Evolutionary conservation across 1,140 invertebrate species (phyloP).

Genomic region (Apis cerana): DNA sequence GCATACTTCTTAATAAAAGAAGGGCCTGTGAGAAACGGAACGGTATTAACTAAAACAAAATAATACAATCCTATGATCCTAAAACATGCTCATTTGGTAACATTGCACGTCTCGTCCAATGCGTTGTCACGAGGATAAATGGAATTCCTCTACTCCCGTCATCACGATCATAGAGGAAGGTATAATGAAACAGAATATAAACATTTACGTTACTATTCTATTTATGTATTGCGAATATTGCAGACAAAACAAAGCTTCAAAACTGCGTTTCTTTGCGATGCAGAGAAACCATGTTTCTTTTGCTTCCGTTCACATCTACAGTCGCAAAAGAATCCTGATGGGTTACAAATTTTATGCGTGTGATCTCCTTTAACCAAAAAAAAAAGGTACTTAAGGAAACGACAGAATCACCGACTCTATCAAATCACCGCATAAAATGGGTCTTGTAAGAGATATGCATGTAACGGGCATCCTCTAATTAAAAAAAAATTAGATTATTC

Average conservation of each 20-base stretch:
- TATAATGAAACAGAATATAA: background rate
- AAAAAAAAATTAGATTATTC: background rate
- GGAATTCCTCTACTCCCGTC: too few relatives aligned
- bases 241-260: background rate
- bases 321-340: slow-evolving; percentile 10
- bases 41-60: background rate
- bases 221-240: slow-evolving; percentile 18
- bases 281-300: background rate
- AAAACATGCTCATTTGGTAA: background rate
- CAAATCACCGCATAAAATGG: slow-evolving; percentile 17
- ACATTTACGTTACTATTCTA: background rate
- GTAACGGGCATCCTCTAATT: background rate
- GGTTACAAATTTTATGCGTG: slow-evolving; percentile 28
- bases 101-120: background rate
- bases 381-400: background rate
- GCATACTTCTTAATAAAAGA: background rate
- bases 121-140: background rate
- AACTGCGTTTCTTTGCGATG: background rate
- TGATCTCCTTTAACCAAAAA: background rate
- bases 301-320: background rate
- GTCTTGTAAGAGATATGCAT: slow-evolving; percentile 19
- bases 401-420: too few relatives aligned
- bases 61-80: too few relatives aligned
- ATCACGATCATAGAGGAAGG: background rate
- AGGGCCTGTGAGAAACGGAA: background rate